These are phyloP conservation scores for Gyps fulvus DNA, from an alignment of 2,113 vertebrate species.

Conservation along the genomic window DNA sequence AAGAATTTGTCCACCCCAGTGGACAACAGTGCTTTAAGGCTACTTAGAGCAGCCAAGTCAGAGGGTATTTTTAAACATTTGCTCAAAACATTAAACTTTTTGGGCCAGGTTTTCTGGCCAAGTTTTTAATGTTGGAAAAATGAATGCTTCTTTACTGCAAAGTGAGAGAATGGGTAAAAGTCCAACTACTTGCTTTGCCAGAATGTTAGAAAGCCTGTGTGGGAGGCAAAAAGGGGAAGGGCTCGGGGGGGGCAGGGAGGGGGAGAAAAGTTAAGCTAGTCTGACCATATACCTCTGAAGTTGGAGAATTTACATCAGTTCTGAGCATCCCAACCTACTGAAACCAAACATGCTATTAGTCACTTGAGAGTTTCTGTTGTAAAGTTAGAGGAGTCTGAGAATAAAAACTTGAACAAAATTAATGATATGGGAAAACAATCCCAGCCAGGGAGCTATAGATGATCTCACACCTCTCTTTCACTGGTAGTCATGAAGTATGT, in stretches of 20 bases:
- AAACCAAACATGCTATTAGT: constrained; percentile 28
- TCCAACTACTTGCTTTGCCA: constrained; percentile 47
- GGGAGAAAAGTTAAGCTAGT: neutral
- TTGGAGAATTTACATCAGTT: neutral
- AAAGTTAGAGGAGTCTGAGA: constrained; percentile 19
- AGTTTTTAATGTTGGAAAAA: constrained; percentile 54
- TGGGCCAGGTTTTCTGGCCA: neutral
- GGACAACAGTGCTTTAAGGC: neutral
- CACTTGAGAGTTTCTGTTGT: constrained; percentile 26
- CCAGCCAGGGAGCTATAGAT: neutral
- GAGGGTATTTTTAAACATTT: constrained; percentile 51
- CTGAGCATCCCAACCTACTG: neutral
- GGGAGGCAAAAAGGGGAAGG: neutral
- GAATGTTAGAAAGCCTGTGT: constrained; percentile 23
- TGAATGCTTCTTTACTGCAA: constrained; percentile 10
- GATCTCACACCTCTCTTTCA: constrained; percentile 39
- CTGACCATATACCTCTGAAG: neutral
- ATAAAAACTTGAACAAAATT: constrained; percentile 31
- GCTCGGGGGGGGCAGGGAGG: rapidly evolving
- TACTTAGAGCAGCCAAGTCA: neutral
- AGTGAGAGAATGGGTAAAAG: constrained; percentile 56
- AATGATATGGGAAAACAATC: constrained; percentile 32
- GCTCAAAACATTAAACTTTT: constrained; percentile 49
- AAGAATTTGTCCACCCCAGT: neutral
- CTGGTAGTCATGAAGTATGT: neutral